Conservation (phyloP, 2,113 vertebrate genomes). For the Labeo rohita region DNA sequence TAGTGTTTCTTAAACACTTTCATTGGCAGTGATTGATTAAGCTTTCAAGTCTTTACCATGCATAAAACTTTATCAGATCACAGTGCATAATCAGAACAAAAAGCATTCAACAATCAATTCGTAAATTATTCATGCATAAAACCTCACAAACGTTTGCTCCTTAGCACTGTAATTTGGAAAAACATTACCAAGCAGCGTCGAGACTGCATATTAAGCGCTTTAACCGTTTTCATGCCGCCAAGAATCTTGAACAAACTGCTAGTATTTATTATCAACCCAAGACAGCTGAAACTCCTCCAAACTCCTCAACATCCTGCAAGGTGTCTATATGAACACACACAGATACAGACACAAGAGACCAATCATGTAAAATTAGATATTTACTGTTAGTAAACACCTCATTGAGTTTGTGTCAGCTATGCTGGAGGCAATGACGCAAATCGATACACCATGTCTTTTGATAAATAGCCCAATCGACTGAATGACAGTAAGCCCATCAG, state of each 20-base stretch:
- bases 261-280: not conserved
- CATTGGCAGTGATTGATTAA: not conserved
- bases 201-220: not conserved
- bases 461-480: constrained; percentile 75
- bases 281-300: not conserved
- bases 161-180: constrained; percentile 6
- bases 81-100: not conserved
- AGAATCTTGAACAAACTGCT: constrained; percentile 10
- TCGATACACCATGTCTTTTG: constrained; percentile 72
- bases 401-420: constrained; percentile 65
- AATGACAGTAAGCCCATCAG: constrained; percentile 73
- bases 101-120: not conserved
- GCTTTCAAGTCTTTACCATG: not conserved
- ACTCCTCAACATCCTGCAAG: not conserved
- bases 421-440: constrained; percentile 64
- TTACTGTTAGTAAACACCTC: constrained; percentile 71
- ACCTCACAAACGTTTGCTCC: constrained; percentile 1
- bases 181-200: not conserved
- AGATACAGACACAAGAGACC: constrained; percentile 54
- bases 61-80: not conserved
- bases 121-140: not conserved
- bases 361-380: constrained; percentile 68
- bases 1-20: not conserved
- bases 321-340: constrained; percentile 64
- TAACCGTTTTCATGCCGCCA: not conserved